Evolutionary conservation across 1,140 invertebrate species (phyloP), one percentile per base, ranked within the genome.

Genomic region (Pinna nobilis): DNA sequence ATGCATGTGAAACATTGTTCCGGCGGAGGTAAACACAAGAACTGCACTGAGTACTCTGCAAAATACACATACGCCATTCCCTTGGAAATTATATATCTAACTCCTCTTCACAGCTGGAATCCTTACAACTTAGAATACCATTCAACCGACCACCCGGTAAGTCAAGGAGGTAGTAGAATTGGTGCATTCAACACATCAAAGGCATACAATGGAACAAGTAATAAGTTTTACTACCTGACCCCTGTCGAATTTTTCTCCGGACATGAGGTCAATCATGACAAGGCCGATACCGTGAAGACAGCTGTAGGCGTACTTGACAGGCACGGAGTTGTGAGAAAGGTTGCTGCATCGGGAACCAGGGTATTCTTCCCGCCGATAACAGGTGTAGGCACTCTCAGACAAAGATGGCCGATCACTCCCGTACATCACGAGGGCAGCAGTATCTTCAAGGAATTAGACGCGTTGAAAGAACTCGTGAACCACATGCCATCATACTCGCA

Each of bases 41-140:
- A 25, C 0, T 81, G 79, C 51, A 67, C 65, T 20, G 25, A 51
- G 15, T 47, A 63, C 15, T 32, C 30, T 13, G 66, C 74, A 25
- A 59, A 70, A 55, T 78, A 76, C 50, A 71, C 80, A 0, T 82
- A 79, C 44, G 78, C 81, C 2, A 74, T 82, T 33, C 81, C 81
- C 13, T 61, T 82, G 2, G 81, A 82, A 50, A 75, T 82, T 30
- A 74, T 82, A 15, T 82, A 77, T 39, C 63, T 81, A 59, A 82
- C 76, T 9, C 81, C 81, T 2, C 66, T 82, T 18, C 47, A 64
- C 5, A 57, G 33, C 4, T 82, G 81, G 81, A 82, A 82, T 39
- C 81, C 81, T 0, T 74, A 79, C 63, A 66, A 77, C 53, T 39
- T 81, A 3, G 28, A 25, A 37, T 63, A 59, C 20, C 13, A 44